Percentiles rank a stretch among this genome's conserved stretches.
Evolutionary conservation across 2,888 invertebrate species (phyloP).

Genomic region (Patella depressa): DNA sequence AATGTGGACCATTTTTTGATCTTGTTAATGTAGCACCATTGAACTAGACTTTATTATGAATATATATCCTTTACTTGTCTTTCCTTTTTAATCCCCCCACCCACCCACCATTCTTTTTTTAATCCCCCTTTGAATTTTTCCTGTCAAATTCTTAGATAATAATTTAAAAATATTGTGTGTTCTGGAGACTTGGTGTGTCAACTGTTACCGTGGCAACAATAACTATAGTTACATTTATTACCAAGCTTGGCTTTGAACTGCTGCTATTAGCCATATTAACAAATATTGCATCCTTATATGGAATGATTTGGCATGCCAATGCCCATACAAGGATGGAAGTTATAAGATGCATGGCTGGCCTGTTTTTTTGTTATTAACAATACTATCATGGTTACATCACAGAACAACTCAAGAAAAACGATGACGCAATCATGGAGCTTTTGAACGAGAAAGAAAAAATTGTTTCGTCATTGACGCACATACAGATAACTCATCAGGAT

Average conservation of each 20-base stretch:
- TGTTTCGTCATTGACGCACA: slow-evolving; percentile 83
- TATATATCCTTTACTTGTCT: too few relatives aligned
- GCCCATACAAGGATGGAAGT: not conserved
- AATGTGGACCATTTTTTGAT: too few relatives aligned
- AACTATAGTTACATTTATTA: too few relatives aligned
- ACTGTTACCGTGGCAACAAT: too few relatives aligned
- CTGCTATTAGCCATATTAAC: slow-evolving; percentile 5
- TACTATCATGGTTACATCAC: slow-evolving; percentile 34
- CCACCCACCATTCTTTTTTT: too few relatives aligned
- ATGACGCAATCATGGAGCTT: slow-evolving; percentile 80
- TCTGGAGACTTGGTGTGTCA: too few relatives aligned
- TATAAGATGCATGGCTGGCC: slow-evolving; percentile 19
- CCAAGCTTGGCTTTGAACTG: slow-evolving; percentile 7
- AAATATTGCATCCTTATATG: not conserved
- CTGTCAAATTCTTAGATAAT: too few relatives aligned
- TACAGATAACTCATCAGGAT: slow-evolving; percentile 76
- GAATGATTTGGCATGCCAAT: slow-evolving; percentile 7
- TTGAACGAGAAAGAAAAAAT: slow-evolving; percentile 82
- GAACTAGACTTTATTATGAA: too few relatives aligned
- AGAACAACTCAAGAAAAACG: slow-evolving; percentile 83
- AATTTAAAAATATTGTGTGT: too few relatives aligned
- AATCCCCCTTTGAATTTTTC: too few relatives aligned
- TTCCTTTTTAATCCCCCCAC: too few relatives aligned
- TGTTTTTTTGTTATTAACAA: slow-evolving; percentile 20
- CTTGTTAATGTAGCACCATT: too few relatives aligned